Conservation (phyloP, 2,113 vertebrate genomes). For the Eulemur rufifrons region DNA sequence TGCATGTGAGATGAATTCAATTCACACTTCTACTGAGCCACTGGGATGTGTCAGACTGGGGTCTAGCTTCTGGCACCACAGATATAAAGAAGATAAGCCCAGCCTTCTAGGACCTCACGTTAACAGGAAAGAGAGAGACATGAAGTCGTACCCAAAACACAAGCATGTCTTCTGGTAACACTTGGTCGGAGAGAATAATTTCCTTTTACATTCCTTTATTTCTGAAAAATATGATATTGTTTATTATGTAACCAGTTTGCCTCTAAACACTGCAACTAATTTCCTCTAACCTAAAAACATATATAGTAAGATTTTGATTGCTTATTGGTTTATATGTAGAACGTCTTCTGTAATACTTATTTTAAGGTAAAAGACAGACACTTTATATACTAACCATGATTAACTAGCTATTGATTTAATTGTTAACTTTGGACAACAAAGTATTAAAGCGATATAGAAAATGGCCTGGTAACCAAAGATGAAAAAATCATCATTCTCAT, state of each 20-base stretch:
- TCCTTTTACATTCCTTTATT: background rate
- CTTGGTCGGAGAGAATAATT: background rate
- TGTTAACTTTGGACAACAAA: background rate
- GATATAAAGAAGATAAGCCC: background rate
- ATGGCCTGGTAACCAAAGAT: background rate
- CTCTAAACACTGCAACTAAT: background rate
- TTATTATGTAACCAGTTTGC: background rate
- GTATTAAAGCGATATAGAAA: background rate
- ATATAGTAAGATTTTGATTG: background rate
- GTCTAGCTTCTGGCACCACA: background rate
- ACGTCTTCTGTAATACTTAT: background rate
- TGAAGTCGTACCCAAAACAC: background rate
- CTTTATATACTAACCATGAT: background rate
- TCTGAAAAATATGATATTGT: background rate
- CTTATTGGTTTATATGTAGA: background rate
- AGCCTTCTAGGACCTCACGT: background rate
- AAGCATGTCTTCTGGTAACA: background rate
- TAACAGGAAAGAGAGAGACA: background rate
- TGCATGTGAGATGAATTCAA: slow-evolving; percentile 44
- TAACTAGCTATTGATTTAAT: background rate
- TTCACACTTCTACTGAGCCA: slow-evolving; percentile 1
- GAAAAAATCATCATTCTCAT: background rate
- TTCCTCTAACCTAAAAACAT: background rate
- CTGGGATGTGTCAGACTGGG: background rate
- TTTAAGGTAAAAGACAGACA: background rate